phyloP scores from a whole-genome alignment of 64 coral and sea anemone species.

The Trachythela sp. region DNA sequence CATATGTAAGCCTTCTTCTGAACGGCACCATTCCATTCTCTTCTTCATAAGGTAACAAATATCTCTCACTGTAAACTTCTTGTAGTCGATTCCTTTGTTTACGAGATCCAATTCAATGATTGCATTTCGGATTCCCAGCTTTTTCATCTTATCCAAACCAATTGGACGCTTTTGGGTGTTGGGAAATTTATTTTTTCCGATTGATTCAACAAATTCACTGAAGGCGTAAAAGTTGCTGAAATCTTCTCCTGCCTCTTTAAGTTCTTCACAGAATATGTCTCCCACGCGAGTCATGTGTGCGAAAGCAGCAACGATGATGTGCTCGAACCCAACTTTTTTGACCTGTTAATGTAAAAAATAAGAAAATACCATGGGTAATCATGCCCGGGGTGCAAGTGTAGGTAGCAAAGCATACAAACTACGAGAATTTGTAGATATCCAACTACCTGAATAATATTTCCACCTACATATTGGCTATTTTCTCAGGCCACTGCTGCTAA shows the following conservation, averaged over 20 bases:
- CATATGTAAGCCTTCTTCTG: constrained; percentile 31
- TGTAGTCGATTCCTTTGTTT: constrained; percentile 48
- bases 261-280: constrained; percentile 21
- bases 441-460: too few relatives aligned
- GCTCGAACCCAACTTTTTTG: background rate
- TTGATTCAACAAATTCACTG: constrained; percentile 18
- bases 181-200: constrained; percentile 2
- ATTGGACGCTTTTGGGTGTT: constrained; percentile 33
- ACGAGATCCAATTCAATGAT: constrained; percentile 56
- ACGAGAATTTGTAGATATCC: too few relatives aligned
- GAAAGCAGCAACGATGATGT: constrained; percentile 33
- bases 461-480: too few relatives aligned
- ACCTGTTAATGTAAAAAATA: too few relatives aligned
- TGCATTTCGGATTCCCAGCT: constrained; percentile 42
- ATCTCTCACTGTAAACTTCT: constrained; percentile 2
- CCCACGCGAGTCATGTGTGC: constrained; percentile 41
- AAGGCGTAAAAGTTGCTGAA: constrained; percentile 29
- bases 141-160: constrained; percentile 37
- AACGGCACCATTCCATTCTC: constrained; percentile 37
- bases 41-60: constrained; percentile 33
- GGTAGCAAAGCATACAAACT: too few relatives aligned
- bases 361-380: too few relatives aligned
- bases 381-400: too few relatives aligned
- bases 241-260: constrained; percentile 43
- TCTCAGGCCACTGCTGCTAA: too few relatives aligned